Base-by-base conservation (phyloP, 2,888 invertebrate genomes). In the Tetragnatha montana region DNA sequence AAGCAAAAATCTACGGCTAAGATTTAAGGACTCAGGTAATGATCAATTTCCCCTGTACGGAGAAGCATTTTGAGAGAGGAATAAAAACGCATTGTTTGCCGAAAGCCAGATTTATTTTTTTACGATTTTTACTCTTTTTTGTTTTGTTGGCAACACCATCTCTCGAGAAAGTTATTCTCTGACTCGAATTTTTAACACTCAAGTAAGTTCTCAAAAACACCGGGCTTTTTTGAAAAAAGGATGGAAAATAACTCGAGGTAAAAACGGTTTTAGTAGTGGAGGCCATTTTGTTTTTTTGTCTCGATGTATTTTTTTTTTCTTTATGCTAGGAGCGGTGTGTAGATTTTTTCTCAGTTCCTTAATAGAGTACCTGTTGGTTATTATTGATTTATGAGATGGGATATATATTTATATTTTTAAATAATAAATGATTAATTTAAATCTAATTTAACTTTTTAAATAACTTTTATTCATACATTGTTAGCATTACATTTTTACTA, bases 71-170 rank as follows among this genome's bases (percentile, higher is more conserved):
- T 50, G 78, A 71, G 70, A 22, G 19, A n/a, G 50, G 71, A 85
- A 85, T 85, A 85, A 85, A 84, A 85, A 71, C 85, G 70, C 50
- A 71, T 78, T 85, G 76, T 79, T 79, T 79, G 85, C 79, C 73
- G n/a, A 35, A 85, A 79, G 85, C 71, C 60, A 79, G 22, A 19
- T 75, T 76, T 76, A 35, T 8, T 60, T 60, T 60, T 17, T 10
- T 60, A 17, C 17, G 60, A 60, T 71, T 79, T 85, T 22, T 70
- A 8, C 35, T 12, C n/a, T 69, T 19, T 50, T 84, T 50, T 35
- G 49, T 35, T 49, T 47, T 35, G 35, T 35, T 35, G 35, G 35
- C 47, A 76, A n/a, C 49, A 60, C 19, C 49, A 69, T n/a, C 60
- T n/a, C 60, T 35, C 6, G 60, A 49, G 70, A 49, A 84, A 84